These are phyloP conservation scores for Onychostoma macrolepis DNA, from an alignment of 2,113 vertebrate genomes.

Conservation along the genomic window DNA sequence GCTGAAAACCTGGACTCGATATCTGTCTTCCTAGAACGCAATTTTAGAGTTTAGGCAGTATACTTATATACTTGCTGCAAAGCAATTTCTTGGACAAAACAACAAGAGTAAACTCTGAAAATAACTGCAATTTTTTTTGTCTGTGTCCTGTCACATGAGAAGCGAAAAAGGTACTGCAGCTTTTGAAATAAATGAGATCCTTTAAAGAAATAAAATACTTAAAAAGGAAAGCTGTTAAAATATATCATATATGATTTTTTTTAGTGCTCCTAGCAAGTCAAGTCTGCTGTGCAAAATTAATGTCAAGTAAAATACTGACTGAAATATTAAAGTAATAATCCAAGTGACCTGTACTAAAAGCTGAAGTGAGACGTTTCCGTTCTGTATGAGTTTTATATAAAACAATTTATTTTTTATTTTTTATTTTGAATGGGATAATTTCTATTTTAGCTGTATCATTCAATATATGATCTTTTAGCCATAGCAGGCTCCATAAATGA, in stretches of 20 bases:
- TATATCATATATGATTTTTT: too few species aligned
- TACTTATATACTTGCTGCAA: constrained; percentile 5
- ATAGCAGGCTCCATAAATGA: too few species aligned
- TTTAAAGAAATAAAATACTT: not conserved
- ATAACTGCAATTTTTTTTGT: not conserved
- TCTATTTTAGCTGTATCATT: too few species aligned
- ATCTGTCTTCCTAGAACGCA: constrained; percentile 2
- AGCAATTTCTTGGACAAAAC: constrained; percentile 15
- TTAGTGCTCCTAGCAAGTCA: not conserved
- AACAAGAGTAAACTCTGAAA: not conserved
- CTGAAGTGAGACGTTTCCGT: too few species aligned
- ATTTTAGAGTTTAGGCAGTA: constrained; percentile 8
- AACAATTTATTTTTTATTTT: too few species aligned
- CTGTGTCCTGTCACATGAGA: not conserved
- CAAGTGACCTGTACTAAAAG: too few species aligned
- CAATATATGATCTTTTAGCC: too few species aligned
- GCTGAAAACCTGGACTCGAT: not conserved
- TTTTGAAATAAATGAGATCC: not conserved
- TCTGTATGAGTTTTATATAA: too few species aligned
- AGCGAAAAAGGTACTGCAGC: not conserved
- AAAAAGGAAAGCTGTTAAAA: too few species aligned
- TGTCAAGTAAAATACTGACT: not conserved
- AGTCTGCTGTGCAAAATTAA: not conserved
- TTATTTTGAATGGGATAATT: too few species aligned
- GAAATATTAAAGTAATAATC: not conserved